Percentiles rank a stretch among this genome's conserved stretches.
Conservation (phyloP, 2,797 vertebrate genomes). For the Lepidocolaptes lacrymiger region DNA sequence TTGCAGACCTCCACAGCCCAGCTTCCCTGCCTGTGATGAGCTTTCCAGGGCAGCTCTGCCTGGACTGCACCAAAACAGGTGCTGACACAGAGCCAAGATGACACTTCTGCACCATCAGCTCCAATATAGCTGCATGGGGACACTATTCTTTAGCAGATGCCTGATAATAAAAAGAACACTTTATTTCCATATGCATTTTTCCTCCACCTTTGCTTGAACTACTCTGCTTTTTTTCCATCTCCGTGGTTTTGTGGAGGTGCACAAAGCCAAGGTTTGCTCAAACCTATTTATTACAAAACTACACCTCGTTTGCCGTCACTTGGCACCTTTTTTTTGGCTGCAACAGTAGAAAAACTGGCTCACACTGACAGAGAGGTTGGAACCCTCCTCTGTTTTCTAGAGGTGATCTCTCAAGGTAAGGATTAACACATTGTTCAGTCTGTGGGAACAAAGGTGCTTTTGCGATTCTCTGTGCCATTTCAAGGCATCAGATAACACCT, state of each 20-base stretch:
- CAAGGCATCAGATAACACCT: neutral
- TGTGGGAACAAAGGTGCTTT: neutral
- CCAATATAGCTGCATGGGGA: neutral
- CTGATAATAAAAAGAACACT: neutral
- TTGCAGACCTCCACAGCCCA: neutral
- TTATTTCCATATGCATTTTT: neutral
- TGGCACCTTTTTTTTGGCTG: constrained; percentile 42
- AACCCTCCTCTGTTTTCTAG: constrained; percentile 46
- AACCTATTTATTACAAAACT: constrained; percentile 15
- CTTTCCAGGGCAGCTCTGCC: neutral
- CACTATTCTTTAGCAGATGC: neutral
- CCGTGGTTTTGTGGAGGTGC: neutral
- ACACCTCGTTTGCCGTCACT: constrained; percentile 8
- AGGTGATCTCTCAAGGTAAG: constrained; percentile 31
- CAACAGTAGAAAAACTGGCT: constrained; percentile 62
- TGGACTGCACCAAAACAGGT: neutral
- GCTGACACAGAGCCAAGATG: neutral
- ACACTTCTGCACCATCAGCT: neutral
- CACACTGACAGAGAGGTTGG: neutral
- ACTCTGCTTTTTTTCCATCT: neutral
- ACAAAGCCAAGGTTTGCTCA: constrained; percentile 1
- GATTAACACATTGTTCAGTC: constrained; percentile 14
- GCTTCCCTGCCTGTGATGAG: neutral
- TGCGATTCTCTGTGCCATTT: neutral
- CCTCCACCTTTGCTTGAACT: neutral